These are phyloP conservation scores for Pao palembangensis DNA, from an alignment of 2,113 vertebrate genomes.

Conservation along the genomic window DNA sequence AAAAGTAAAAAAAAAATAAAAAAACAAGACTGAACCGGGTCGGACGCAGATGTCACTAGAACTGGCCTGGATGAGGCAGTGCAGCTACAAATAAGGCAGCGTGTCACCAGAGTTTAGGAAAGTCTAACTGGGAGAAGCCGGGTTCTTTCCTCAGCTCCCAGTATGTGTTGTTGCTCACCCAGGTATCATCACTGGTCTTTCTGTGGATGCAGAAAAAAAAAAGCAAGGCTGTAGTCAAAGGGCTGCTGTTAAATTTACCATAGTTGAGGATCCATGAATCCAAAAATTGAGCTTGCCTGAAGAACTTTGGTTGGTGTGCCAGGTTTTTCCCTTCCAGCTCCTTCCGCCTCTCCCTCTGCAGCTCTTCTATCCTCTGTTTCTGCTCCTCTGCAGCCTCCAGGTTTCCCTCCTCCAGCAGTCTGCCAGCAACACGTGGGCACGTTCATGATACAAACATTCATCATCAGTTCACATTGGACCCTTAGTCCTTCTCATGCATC, in stretches of 20 bases:
- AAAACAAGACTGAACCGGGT: neutral
- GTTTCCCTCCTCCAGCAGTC: conserved; percentile 92
- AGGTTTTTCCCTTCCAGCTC: conserved; percentile 83
- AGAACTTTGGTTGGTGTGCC: conserved; percentile 88
- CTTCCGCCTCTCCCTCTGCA: conserved; percentile 87
- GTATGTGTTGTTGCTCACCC: conserved; percentile 93
- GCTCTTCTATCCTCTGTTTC: conserved; percentile 92
- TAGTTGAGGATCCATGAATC: neutral
- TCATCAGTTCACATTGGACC: conserved; percentile 6
- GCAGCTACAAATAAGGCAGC: conserved; percentile 16
- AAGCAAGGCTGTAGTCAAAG: neutral
- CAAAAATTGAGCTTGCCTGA: conserved; percentile 76
- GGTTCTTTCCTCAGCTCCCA: conserved; percentile 87
- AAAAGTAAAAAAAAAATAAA: conserved; percentile 35
- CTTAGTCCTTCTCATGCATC: neutral
- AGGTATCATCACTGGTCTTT: conserved; percentile 85
- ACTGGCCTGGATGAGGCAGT: conserved; percentile 50
- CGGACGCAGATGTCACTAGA: conserved; percentile 31
- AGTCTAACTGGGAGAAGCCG: conserved; percentile 85
- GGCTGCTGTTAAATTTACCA: too few relatives aligned
- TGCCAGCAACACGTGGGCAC: conserved; percentile 47
- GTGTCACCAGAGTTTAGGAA: conserved; percentile 87
- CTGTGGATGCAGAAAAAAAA: conserved; percentile 59
- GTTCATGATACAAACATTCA: conserved; percentile 23
- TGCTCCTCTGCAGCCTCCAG: conserved; percentile 86